phyloP scores from a whole-genome alignment of 2,888 invertebrate species.

The Scaptomyza parva region DNA sequence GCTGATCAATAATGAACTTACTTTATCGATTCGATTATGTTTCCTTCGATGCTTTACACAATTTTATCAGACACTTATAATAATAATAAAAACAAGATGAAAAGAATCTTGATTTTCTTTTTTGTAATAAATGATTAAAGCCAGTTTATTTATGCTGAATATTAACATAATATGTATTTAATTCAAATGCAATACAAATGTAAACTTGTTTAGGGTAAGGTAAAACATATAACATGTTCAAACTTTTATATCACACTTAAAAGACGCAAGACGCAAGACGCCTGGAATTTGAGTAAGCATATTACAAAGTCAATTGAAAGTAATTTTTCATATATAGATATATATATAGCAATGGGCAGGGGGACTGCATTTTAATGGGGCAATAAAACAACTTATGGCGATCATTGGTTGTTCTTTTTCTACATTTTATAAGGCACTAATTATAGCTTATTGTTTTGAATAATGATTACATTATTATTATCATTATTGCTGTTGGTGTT shows the following conservation, averaged over 20 bases:
- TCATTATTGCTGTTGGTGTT: slow-evolving; percentile 10
- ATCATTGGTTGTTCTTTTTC: slow-evolving; percentile 13
- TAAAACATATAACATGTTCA: background rate
- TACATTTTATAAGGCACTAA: slow-evolving; percentile 33
- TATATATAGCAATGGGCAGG: slow-evolving; percentile 7
- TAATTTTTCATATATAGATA: too few species aligned
- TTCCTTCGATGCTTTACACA: too few species aligned
- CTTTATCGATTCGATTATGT: too few species aligned
- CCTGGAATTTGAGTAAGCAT: background rate
- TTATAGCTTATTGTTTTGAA: slow-evolving; percentile 33
- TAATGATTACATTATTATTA: slow-evolving; percentile 43
- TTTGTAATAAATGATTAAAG: background rate
- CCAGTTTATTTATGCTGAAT: background rate
- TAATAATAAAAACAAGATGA: slow-evolving; percentile 1
- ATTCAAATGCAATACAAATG: background rate
- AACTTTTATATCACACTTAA: background rate
- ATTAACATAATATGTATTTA: background rate
- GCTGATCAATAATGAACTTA: too few species aligned
- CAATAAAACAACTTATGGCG: slow-evolving; percentile 37
- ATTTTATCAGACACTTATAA: too few species aligned
- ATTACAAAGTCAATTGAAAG: slow-evolving; percentile 36
- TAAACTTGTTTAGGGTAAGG: background rate
- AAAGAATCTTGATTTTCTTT: background rate
- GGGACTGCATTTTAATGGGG: slow-evolving; percentile 30
- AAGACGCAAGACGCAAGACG: too few species aligned